A percentile compares a stretch with the other conserved stretches of the same genome.
Evolutionary conservation across 2,797 vertebrate species (phyloP).

Genomic region (Aquila chrysaetos): DNA sequence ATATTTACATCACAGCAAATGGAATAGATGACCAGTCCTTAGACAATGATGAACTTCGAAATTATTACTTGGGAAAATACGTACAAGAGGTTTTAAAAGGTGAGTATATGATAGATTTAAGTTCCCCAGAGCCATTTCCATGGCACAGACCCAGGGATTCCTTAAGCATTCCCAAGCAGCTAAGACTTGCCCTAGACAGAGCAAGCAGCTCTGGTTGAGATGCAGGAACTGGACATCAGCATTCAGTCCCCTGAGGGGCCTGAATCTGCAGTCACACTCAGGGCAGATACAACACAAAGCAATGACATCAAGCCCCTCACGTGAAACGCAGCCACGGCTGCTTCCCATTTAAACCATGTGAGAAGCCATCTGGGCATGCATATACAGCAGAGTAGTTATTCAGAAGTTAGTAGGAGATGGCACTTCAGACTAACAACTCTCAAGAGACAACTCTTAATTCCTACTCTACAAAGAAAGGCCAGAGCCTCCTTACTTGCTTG

Average conservation of each 20-base stretch:
- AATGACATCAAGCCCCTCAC: background rate
- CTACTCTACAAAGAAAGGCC: background rate
- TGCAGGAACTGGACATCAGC: background rate
- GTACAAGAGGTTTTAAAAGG: conserved; percentile 91
- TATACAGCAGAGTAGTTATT: background rate
- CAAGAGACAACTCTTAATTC: background rate
- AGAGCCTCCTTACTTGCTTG: background rate
- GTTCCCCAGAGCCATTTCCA: background rate
- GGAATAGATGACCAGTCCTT: conserved; percentile 87
- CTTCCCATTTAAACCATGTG: background rate
- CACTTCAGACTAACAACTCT: background rate
- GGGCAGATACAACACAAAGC: background rate
- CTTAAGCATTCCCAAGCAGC: background rate
- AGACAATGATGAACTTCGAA: conserved; percentile 82
- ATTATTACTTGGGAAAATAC: conserved; percentile 85
- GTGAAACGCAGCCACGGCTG: background rate
- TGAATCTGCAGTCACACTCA: background rate
- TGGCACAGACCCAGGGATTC: background rate
- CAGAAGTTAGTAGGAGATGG: background rate
- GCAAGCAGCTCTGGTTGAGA: background rate
- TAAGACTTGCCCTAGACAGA: background rate
- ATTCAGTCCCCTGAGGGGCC: background rate
- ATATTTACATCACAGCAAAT: conserved; percentile 86
- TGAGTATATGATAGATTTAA: conserved; percentile 54
- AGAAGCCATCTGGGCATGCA: background rate